Evolutionary conservation across 2,113 vertebrate species (phyloP).

Genomic region (Apaloderma vittatum): DNA sequence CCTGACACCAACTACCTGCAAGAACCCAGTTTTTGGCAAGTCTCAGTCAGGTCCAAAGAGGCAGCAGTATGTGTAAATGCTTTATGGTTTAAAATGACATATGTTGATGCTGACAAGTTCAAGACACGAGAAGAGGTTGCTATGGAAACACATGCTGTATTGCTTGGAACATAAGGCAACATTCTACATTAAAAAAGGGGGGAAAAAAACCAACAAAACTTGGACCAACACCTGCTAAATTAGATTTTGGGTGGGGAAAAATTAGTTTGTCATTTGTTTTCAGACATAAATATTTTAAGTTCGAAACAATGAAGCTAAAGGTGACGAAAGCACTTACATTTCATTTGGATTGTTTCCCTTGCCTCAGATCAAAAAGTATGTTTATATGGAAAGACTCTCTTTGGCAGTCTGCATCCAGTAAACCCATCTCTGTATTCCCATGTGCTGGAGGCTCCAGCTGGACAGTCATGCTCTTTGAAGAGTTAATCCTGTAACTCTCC

Average conservation of each 20-base stretch:
- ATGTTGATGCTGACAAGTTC: slow-evolving; percentile 61
- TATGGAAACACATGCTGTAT: slow-evolving; percentile 44
- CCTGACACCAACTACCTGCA: neutral
- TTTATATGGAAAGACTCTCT: neutral
- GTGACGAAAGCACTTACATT: neutral
- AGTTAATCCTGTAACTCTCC: neutral
- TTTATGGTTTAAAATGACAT: slow-evolving; percentile 27
- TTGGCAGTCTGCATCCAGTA: neutral
- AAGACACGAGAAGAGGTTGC: slow-evolving; percentile 59
- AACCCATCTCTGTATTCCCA: neutral
- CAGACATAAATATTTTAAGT: neutral
- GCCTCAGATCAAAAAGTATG: neutral
- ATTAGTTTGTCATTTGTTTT: neutral
- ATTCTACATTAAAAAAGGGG: neutral
- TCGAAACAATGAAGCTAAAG: neutral
- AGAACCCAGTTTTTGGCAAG: neutral
- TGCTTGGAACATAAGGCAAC: slow-evolving; percentile 45
- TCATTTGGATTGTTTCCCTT: neutral
- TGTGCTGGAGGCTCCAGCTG: neutral
- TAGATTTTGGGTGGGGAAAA: neutral
- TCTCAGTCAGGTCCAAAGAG: neutral
- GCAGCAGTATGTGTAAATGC: neutral
- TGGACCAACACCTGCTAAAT: slow-evolving; percentile 4
- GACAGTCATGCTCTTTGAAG: neutral
- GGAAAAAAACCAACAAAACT: neutral